These are phyloP conservation scores for Agrochola litura DNA, from an alignment of 2,888 invertebrate species.

Conservation along the genomic window DNA sequence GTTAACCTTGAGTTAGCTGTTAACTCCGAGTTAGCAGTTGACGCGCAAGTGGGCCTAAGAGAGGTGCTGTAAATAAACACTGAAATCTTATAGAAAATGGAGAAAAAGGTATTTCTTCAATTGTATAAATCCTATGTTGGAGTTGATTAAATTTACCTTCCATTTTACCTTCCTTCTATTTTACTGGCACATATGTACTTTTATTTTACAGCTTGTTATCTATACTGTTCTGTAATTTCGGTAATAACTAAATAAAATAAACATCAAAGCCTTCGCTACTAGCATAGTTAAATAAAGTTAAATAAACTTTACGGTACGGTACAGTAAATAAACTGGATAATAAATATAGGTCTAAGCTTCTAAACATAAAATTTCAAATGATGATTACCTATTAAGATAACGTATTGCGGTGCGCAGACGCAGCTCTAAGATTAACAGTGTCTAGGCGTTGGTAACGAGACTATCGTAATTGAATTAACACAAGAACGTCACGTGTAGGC, in stretches of 20 bases:
- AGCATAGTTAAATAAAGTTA: slow-evolving; percentile 7
- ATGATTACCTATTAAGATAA: slow-evolving; percentile 58
- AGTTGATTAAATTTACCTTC: background rate
- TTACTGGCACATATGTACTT: background rate
- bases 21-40: no score
- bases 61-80: background rate
- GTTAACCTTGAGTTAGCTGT: no score
- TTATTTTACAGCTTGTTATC: background rate
- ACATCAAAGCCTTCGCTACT: background rate
- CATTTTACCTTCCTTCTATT: background rate
- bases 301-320: slow-evolving; percentile 24
- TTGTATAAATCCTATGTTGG: background rate
- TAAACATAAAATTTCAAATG: slow-evolving; percentile 28
- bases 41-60: background rate
- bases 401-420: slow-evolving; percentile 39
- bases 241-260: slow-evolving; percentile 21
- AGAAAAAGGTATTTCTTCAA: background rate
- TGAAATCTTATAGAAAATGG: background rate
- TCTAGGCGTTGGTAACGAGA: slow-evolving; percentile 63
- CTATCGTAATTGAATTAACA: slow-evolving; percentile 72
- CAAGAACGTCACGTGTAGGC: slow-evolving; percentile 67
- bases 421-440: slow-evolving; percentile 54
- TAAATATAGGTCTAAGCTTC: slow-evolving; percentile 13
- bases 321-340: slow-evolving; percentile 23
- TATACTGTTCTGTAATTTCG: slow-evolving; percentile 3